Percentiles rank a stretch among this genome's conserved stretches.
phyloP scores from a whole-genome alignment of 2,888 invertebrate species.

The Geotrupes spiniger region DNA sequence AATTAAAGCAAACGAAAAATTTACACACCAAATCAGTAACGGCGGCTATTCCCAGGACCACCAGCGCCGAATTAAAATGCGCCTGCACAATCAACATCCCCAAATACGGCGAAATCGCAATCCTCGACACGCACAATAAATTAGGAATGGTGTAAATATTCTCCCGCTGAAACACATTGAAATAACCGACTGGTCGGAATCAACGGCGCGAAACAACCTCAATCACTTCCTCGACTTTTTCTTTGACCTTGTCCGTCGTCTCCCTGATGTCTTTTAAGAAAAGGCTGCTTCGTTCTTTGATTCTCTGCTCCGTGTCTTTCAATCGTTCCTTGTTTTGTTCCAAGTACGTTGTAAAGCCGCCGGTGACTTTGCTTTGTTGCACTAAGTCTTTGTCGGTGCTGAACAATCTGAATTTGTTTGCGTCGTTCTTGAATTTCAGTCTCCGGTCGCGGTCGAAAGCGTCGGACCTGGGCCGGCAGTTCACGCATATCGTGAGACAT shows the following conservation, averaged over 20 bases:
- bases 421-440: conserved; percentile 8
- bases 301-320: conserved; percentile 57
- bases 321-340: conserved; percentile 62
- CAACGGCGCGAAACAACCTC: conserved; percentile 54
- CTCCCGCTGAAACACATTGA: conserved; percentile 59
- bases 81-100: conserved; percentile 85
- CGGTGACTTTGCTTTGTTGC: conserved; percentile 27
- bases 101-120: conserved; percentile 81
- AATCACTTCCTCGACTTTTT: conserved; percentile 71
- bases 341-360: conserved; percentile 46
- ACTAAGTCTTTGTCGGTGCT: conserved; percentile 24
- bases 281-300: conserved; percentile 60
- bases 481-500: too few species aligned
- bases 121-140: conserved; percentile 80
- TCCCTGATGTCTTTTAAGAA: conserved; percentile 69
- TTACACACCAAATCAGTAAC: conserved; percentile 78
- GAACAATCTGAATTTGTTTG: conserved; percentile 9
- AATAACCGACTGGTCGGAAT: conserved; percentile 6
- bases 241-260: conserved; percentile 68
- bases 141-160: conserved; percentile 94
- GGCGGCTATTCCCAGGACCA: conserved; percentile 81
- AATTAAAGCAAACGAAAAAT: conserved; percentile 4
- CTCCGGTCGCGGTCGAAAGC: too few species aligned
- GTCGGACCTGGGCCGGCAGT: too few species aligned
- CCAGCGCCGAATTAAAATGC: conserved; percentile 76